phyloP scores from a whole-genome alignment of 37 sponge, comb jelly and placozoan species.

The Oopsacas minuta region DNA sequence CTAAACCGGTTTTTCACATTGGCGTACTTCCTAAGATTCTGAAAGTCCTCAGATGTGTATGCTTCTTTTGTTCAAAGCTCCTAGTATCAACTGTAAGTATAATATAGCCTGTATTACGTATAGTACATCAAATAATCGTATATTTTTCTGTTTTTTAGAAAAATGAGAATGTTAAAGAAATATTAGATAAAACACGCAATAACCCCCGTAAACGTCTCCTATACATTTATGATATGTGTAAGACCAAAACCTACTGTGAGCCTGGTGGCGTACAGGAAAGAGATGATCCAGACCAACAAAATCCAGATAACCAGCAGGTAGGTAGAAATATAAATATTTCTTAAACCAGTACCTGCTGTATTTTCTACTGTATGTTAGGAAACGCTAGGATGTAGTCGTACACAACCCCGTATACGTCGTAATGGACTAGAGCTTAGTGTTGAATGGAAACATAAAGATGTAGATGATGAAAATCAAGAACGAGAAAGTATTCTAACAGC shows the following conservation, averaged over 20 bases:
- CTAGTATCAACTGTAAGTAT: constrained; percentile 71
- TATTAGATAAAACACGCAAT: constrained; percentile 40
- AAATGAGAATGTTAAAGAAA: constrained; percentile 74
- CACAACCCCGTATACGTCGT: constrained; percentile 66
- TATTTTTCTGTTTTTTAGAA: constrained; percentile 27
- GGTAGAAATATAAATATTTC: neutral
- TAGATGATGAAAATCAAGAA: constrained; percentile 89
- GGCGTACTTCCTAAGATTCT: constrained; percentile 75
- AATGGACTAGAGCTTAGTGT: constrained; percentile 78
- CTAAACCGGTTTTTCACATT: constrained; percentile 93
- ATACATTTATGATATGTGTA: constrained; percentile 76
- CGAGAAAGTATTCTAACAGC: constrained; percentile 78
- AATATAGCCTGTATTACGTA: neutral
- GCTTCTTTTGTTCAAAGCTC: constrained; percentile 88
- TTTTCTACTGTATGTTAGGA: constrained; percentile 20
- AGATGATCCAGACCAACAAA: neutral
- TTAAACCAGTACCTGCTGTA: neutral
- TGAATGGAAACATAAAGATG: constrained; percentile 76
- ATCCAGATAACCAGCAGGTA: neutral
- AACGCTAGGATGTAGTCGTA: constrained; percentile 80
- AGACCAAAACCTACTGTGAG: constrained; percentile 63
- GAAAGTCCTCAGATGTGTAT: constrained; percentile 85
- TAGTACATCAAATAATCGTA: neutral
- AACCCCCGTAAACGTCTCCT: constrained; percentile 50
- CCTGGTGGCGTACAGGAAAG: constrained; percentile 25